Evolutionary conservation across 2,797 vertebrate species (phyloP).

Genomic region (Neomorphus geoffroyi): DNA sequence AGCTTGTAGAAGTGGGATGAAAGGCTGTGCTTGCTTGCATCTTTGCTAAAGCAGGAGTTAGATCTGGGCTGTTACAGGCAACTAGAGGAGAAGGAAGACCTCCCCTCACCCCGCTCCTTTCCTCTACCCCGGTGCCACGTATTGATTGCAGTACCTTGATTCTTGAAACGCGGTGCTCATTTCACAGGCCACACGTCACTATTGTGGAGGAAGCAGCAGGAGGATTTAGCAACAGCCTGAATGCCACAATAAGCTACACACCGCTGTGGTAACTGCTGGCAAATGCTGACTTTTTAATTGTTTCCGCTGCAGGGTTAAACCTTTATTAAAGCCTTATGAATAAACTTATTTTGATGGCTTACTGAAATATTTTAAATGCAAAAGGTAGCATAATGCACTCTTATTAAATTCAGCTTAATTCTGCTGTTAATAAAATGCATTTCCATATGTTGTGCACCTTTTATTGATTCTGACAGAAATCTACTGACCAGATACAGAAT

Average conservation of each 20-base stretch:
- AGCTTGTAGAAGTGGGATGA: neutral
- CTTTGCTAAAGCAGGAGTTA: neutral
- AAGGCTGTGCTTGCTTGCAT: neutral
- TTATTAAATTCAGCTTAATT: conserved; percentile 13
- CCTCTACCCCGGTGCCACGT: neutral
- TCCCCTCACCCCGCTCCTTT: neutral
- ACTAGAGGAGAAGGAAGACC: neutral
- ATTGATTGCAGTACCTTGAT: neutral
- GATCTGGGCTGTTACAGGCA: neutral
- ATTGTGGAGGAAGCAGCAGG: conserved; percentile 51
- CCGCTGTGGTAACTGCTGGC: neutral
- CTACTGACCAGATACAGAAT: conserved; percentile 22
- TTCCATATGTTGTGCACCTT: neutral
- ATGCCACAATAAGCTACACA: conserved; percentile 33
- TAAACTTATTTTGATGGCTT: conserved; percentile 24
- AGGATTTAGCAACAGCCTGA: conserved; percentile 39
- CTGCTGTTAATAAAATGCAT: conserved; percentile 30
- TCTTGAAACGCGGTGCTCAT: conserved; percentile 19
- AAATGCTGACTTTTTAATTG: conserved; percentile 47
- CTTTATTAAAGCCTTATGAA: conserved; percentile 43
- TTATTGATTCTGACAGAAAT: conserved; percentile 26
- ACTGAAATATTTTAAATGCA: conserved; percentile 31
- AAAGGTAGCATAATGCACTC: neutral
- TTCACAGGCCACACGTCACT: conserved; percentile 53
- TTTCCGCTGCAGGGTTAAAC: conserved; percentile 30